Evolutionary conservation across 2,888 invertebrate species (phyloP).

Genomic region (Protonemura montana): DNA sequence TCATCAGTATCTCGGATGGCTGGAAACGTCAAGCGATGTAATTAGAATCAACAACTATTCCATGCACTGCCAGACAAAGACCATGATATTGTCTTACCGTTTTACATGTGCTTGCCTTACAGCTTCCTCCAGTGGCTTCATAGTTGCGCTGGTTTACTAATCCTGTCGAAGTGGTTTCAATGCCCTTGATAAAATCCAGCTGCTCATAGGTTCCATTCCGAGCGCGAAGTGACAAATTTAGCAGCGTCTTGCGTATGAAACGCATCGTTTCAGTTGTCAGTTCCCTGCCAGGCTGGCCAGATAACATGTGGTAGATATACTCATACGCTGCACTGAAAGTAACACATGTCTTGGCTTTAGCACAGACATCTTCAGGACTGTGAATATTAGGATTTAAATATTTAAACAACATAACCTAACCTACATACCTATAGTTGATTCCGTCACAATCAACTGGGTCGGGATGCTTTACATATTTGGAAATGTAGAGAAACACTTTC

Average conservation of each 20-base stretch:
- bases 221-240: not conserved
- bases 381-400: too few relatives aligned
- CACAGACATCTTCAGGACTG: too few relatives aligned
- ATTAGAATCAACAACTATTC: not conserved
- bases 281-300: constrained; percentile 12
- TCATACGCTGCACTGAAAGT: constrained; percentile 17
- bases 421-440: not conserved
- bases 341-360: too few relatives aligned
- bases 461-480: not conserved
- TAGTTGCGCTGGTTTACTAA: not conserved
- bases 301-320: constrained; percentile 14
- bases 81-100: not conserved
- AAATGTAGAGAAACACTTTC: not conserved
- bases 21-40: not conserved
- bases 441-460: not conserved
- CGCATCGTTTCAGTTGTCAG: not conserved
- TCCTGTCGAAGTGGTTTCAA: not conserved
- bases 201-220: not conserved
- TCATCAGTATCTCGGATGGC: not conserved
- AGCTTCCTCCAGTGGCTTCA: too few relatives aligned
- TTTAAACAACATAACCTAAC: too few relatives aligned
- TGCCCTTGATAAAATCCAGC: not conserved
- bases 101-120: too few relatives aligned
- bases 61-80: too few relatives aligned
- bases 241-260: not conserved